A percentile compares a stretch with the other conserved stretches of the same genome.
Conservation (phyloP, 2,113 vertebrate species). For the Stegostoma tigrinum region DNA sequence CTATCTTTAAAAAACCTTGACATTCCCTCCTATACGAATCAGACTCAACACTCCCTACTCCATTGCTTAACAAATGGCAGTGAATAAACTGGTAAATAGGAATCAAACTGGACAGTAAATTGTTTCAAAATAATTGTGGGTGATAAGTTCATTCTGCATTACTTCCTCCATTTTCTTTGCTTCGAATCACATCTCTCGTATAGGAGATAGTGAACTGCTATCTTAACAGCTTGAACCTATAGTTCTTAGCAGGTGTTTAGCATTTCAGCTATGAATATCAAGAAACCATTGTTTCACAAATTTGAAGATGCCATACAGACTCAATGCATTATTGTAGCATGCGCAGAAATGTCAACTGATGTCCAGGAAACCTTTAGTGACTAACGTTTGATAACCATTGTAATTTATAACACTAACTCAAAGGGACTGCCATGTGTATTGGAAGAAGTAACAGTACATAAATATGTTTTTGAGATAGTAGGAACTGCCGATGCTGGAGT, state of each 20-base stretch:
- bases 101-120: neutral
- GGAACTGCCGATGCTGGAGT: too few species aligned
- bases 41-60: neutral
- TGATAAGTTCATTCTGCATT: neutral
- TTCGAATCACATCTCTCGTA: neutral
- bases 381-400: neutral
- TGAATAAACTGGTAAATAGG: neutral
- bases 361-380: neutral
- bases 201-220: neutral
- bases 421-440: neutral
- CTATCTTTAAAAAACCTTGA: neutral
- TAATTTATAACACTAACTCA: neutral
- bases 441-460: neutral
- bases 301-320: neutral
- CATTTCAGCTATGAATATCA: neutral
- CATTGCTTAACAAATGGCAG: neutral
- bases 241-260: neutral
- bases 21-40: neutral
- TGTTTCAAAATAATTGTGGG: neutral
- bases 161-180: neutral
- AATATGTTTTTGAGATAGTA: neutral
- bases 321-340: neutral
- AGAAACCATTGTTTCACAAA: neutral
- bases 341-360: too few species aligned
- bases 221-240: neutral